These are phyloP conservation scores for Monodelphis domestica DNA, from an alignment of 2,797 vertebrate species.

Conservation along the genomic window DNA sequence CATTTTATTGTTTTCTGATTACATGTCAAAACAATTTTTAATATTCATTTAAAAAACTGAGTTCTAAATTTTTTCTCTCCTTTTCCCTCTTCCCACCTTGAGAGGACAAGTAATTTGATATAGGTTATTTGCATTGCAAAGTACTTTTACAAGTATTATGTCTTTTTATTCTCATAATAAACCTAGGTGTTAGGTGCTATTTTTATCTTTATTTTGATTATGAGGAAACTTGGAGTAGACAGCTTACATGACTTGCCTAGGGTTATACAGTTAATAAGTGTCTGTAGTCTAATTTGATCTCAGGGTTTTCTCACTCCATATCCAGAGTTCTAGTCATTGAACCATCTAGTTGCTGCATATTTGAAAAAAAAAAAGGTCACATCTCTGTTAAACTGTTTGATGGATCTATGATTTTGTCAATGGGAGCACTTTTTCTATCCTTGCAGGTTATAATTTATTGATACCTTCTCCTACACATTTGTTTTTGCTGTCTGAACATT, in stretches of 20 bases:
- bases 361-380: background rate
- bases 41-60: too few species aligned
- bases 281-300: background rate
- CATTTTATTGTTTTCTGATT: too few species aligned
- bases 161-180: background rate
- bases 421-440: too few species aligned
- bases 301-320: background rate
- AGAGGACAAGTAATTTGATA: too few species aligned
- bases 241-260: background rate
- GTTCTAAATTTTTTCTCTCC: too few species aligned
- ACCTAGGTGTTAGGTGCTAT: background rate
- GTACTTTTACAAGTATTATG: background rate
- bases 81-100: too few species aligned
- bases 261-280: background rate
- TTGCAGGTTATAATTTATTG: too few species aligned
- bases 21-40: too few species aligned
- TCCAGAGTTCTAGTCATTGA: background rate
- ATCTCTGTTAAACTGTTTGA: background rate
- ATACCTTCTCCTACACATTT: too few species aligned
- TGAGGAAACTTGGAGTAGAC: background rate
- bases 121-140: too few species aligned
- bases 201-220: background rate
- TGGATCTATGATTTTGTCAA: too few species aligned
- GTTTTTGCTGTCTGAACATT: too few species aligned
- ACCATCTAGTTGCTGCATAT: background rate